Evolutionary conservation across 1,140 invertebrate genomes (phyloP), one percentile per base, ranked within the genome.

Genomic region (Cydia splendana): DNA sequence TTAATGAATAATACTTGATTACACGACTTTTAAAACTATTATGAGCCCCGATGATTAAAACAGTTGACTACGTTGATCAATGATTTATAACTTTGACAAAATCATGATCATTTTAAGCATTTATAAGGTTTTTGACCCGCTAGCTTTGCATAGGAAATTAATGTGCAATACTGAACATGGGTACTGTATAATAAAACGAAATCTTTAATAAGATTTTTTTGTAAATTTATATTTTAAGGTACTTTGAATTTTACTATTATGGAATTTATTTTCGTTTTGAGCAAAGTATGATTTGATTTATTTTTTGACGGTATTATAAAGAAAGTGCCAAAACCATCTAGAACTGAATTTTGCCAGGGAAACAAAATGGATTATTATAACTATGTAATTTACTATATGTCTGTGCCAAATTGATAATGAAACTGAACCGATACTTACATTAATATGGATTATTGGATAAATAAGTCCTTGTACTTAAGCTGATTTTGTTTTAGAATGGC

Each of bases 121-220:
- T 71, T 71, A 45, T 10, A 38, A 15, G n/a, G 3, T 77, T 65
- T 62, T 18, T 18, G 51, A 65, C 30, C 67, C 67, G 67, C 67
- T 38, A 71, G 38, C 30, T 91, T 90, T 92, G 88, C 89, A 92
- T 89, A 85, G 86, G 84, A 84, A 84, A 80, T 42, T 76, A 84
- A 86, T 87, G 91, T 92, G 91, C 91, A 92, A 92, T 92, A 92
- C 77, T 88, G 80, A 82, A 80, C 88, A 88, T 91, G 88, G 88
- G 89, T 91, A 91, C 85, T 89, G 84, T 91, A 87, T 88, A 88
- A 87, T 88, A 88, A 48, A 48, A 20, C 80, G 85, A 87, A 89
- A 84, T 89, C 80, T 84, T 83, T 85, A 71, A 86, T 85, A 87
- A 87, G 85, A 85, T 82, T 85, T 85, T 48, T 86, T 84, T 87